Base-by-base conservation (phyloP, 2,888 invertebrate species). In the Lobophora halterata region DNA sequence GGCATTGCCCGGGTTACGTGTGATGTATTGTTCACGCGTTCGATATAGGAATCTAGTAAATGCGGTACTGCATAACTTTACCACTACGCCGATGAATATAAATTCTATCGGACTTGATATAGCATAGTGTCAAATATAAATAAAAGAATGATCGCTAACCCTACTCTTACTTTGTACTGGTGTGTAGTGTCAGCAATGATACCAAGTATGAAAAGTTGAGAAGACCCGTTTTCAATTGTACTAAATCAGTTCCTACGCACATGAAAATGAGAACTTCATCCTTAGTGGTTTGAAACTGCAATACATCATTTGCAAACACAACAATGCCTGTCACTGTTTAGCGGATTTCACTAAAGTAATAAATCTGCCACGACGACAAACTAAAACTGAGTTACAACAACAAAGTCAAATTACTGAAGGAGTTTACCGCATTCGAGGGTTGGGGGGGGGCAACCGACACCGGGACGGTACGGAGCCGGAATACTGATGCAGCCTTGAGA, bases 401-500 rank as follows among this genome's bases (percentile, higher is more conserved):
- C 85, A 82, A 87, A 86, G 85, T 86, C 83, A 81, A 86, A 86
- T 87, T 86, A 85, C 82, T 70, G 71, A 81, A 81, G 81, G 81
- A 86, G 83, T 85, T 83, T 77, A 79, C 85, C 86, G 71, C 81
- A 72, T 60, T 59, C 48, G 59, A 52, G 56, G 59, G 59, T 28
- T 31, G 52, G 68, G 63, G 66, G 66, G n/a, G 56, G 57, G 68
- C 60, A 70, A 78, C 73, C 81, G 79, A 83, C 83, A 79, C 81
- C 71, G 77, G 72, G 65, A 39, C 56, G 38, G 41, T 13, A 70
- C 83, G 76, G 60, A 62, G 41, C 33, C 52, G 53, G 86, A 79
- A 87, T 87, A 87, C 87, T 83, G 82, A 86, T 86, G 77, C 76
- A 68, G 48, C 39, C 56, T 45, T 50, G 61, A 70, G 68, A 64